phyloP scores from a whole-genome alignment of 2,888 invertebrate genomes.

The Apantesis nais region DNA sequence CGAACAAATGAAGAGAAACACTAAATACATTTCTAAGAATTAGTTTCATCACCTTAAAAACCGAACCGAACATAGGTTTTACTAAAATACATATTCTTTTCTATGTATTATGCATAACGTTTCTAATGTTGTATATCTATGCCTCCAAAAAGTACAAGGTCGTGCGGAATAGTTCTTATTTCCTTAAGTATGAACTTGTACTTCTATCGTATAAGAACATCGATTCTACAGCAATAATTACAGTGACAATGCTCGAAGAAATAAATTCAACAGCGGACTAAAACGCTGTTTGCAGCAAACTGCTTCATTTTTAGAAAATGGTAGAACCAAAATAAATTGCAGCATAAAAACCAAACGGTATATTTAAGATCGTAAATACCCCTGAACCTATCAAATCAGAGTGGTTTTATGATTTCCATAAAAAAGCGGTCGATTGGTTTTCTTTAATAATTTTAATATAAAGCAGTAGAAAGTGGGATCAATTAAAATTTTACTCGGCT shows the following conservation, averaged over 20 bases:
- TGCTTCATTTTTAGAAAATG: constrained; percentile 33
- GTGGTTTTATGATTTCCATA: constrained; percentile 52
- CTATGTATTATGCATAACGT: background rate
- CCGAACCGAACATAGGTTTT: background rate
- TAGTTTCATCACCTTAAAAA: background rate
- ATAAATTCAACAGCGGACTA: background rate
- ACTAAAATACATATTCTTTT: background rate
- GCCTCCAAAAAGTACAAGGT: no score
- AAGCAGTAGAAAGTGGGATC: constrained; percentile 37
- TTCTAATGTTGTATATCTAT: no score
- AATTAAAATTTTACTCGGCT: constrained; percentile 54
- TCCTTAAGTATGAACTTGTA: no score
- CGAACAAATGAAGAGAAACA: no score
- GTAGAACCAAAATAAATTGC: constrained; percentile 38
- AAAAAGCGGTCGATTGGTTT: constrained; percentile 45
- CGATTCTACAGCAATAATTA: background rate
- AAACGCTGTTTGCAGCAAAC: background rate
- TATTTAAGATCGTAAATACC: constrained; percentile 48
- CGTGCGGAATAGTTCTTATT: no score
- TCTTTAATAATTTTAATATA: constrained; percentile 38
- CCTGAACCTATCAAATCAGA: constrained; percentile 48
- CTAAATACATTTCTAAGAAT: background rate
- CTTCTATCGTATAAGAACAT: background rate
- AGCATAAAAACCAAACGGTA: constrained; percentile 46
- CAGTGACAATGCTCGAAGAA: background rate